Evolutionary conservation across 2,888 invertebrate species (phyloP).

Genomic region (Eilema caniola): DNA sequence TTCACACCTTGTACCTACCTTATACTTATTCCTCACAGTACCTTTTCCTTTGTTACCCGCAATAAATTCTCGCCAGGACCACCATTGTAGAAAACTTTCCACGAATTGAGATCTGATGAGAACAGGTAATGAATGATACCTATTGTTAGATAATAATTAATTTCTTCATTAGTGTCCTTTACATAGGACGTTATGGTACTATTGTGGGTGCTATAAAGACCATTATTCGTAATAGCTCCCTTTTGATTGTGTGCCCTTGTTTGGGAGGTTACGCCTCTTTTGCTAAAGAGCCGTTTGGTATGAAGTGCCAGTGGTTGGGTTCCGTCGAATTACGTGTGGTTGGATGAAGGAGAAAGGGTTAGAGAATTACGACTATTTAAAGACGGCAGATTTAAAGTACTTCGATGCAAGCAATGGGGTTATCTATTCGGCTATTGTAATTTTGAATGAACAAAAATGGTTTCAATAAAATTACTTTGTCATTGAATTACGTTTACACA

Average conservation of each 20-base stretch:
- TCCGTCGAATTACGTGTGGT: constrained; percentile 19
- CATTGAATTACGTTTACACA: too few species aligned
- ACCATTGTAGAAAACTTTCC: constrained; percentile 62
- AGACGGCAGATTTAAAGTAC: neutral
- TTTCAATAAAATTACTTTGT: too few species aligned
- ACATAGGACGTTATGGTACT: constrained; percentile 47
- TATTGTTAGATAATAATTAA: constrained; percentile 83
- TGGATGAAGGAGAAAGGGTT: constrained; percentile 16
- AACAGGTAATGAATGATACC: constrained; percentile 72
- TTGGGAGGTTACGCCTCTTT: constrained; percentile 26
- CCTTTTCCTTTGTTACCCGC: constrained; percentile 60
- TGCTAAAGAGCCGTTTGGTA: constrained; percentile 15
- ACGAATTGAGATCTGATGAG: constrained; percentile 65
- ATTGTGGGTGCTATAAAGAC: constrained; percentile 26
- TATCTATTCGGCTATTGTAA: neutral
- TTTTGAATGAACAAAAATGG: neutral
- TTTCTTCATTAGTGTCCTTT: constrained; percentile 76
- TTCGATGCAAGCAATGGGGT: neutral
- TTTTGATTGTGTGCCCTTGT: constrained; percentile 45
- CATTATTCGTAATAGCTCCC: constrained; percentile 47
- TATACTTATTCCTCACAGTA: constrained; percentile 21
- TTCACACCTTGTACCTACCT: constrained; percentile 11
- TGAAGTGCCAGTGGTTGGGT: constrained; percentile 1
- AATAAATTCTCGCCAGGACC: constrained; percentile 65
- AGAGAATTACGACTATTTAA: constrained; percentile 8